A percentile compares a stretch with the other conserved stretches of the same genome.
Conservation (phyloP, 2,113 vertebrate species). For the Dolichallabes microphthalmus region DNA sequence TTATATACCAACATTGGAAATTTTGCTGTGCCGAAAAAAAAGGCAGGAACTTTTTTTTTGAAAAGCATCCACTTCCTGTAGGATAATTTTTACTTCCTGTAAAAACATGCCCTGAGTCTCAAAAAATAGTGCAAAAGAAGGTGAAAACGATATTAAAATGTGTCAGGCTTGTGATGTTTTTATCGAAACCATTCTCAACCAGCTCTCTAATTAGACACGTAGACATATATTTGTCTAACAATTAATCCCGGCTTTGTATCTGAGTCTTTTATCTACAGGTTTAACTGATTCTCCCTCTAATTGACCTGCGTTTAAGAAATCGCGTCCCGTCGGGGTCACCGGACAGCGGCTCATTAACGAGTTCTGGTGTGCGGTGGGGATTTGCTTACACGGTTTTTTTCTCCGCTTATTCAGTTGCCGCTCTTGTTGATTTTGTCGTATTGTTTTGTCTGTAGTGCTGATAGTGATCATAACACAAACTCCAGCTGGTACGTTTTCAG, state of each 20-base stretch:
- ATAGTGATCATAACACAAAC: background rate
- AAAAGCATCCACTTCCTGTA: too few relatives aligned
- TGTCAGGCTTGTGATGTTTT: background rate
- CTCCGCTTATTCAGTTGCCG: too few relatives aligned
- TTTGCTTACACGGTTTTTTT: background rate
- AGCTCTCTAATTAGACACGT: background rate
- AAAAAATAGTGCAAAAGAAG: too few relatives aligned
- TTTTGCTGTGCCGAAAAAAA: too few relatives aligned
- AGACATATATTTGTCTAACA: background rate
- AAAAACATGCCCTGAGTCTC: too few relatives aligned
- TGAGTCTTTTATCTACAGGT: background rate
- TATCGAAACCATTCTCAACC: background rate
- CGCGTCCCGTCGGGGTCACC: background rate
- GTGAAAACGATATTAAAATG: too few relatives aligned
- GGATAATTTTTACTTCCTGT: too few relatives aligned
- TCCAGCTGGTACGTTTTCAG: background rate
- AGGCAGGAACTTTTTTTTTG: too few relatives aligned
- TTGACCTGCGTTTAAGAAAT: background rate
- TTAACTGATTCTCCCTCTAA: background rate
- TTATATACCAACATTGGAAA: too few relatives aligned
- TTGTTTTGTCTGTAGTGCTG: too few relatives aligned
- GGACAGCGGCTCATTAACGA: background rate
- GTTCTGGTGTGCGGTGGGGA: background rate
- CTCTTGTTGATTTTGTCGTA: too few relatives aligned
- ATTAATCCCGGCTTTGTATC: background rate